A percentile compares a stretch with the other conserved stretches of the same genome.
Evolutionary conservation across 1,140 invertebrate genomes (phyloP).

Genomic region (Lutraria rhynchaena): DNA sequence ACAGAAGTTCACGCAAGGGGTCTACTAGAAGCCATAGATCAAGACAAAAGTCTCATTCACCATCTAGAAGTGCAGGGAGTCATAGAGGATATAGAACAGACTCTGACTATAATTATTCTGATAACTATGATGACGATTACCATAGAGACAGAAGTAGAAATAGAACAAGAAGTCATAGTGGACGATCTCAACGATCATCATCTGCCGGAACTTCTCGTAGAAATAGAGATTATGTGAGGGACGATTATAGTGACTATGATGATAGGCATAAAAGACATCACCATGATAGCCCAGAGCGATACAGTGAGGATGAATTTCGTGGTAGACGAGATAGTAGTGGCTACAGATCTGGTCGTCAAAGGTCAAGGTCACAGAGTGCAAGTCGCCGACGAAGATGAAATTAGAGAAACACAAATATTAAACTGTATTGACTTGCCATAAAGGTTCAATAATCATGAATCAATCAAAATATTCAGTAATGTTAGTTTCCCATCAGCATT

Average conservation of each 20-base stretch:
- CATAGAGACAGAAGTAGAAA: constrained; percentile 23
- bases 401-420: no score
- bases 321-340: constrained; percentile 42
- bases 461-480: no score
- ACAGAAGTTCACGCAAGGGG: constrained; percentile 15
- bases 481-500: no score
- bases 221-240: constrained; percentile 20
- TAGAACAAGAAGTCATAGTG: constrained; percentile 12
- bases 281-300: constrained; percentile 8
- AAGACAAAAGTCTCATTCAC: constrained; percentile 37
- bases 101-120: constrained; percentile 37
- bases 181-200: constrained; percentile 38
- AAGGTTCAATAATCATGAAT: no score
- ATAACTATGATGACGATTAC: constrained; percentile 11
- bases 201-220: constrained; percentile 28
- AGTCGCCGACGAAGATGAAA: constrained; percentile 41
- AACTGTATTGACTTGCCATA: no score
- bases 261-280: constrained; percentile 4
- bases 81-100: constrained; percentile 26
- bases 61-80: constrained; percentile 3
- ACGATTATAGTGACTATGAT: constrained; percentile 23
- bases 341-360: constrained; percentile 46
- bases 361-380: constrained; percentile 48
- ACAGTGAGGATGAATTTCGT: constrained; percentile 23
- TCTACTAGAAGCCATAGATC: constrained; percentile 32